Conservation (phyloP, 2,113 vertebrate species). For the Stegostoma tigrinum region DNA sequence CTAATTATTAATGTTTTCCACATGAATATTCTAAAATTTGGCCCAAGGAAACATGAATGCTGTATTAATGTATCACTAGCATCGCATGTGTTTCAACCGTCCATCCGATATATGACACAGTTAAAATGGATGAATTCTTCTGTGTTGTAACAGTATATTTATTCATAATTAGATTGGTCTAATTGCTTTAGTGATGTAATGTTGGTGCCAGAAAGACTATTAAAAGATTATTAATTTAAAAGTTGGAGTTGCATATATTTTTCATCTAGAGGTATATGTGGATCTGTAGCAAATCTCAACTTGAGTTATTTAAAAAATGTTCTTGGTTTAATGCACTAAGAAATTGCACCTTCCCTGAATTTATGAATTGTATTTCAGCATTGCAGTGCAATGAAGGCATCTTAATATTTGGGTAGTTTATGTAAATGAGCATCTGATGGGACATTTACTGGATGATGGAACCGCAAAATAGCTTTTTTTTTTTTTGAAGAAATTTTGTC, state of each 20-base stretch:
- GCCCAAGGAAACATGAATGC: background rate
- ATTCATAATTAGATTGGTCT: background rate
- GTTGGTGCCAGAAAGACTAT: constrained; percentile 9
- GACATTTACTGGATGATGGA: background rate
- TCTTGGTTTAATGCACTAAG: constrained; percentile 8
- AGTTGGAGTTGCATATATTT: background rate
- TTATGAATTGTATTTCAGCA: background rate
- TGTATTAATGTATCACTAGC: background rate
- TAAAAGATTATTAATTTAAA: background rate
- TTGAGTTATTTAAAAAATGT: background rate
- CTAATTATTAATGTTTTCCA: constrained; percentile 15
- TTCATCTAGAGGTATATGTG: background rate
- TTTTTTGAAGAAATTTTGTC: background rate
- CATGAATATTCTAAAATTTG: constrained; percentile 11
- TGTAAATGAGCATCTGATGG: background rate
- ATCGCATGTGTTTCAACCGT: background rate
- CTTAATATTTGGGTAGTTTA: background rate
- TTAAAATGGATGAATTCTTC: background rate
- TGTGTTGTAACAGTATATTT: constrained; percentile 24
- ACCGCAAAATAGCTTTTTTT: background rate
- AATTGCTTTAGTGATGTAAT: background rate
- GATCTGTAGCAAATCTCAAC: background rate
- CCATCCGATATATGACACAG: background rate
- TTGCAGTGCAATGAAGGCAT: background rate
- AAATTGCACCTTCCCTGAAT: background rate